These are phyloP conservation scores for Tipula unca DNA, from an alignment of 2,888 invertebrate genomes.

Conservation along the genomic window DNA sequence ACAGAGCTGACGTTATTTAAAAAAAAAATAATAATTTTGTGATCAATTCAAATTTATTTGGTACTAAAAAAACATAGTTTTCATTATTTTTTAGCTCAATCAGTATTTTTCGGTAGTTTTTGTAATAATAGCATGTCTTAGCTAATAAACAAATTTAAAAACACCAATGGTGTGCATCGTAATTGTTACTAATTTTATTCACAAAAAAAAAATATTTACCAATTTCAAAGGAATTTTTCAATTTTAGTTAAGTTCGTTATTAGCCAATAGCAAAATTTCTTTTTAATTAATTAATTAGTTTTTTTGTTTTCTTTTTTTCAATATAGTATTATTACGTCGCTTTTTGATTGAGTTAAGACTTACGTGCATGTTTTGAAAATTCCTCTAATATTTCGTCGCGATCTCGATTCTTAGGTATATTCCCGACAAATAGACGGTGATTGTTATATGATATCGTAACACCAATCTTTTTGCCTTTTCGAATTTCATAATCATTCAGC, in stretches of 20 bases:
- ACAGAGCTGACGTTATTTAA: conserved; percentile 32
- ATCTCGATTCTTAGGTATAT: conserved; percentile 99
- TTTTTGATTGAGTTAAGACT: conserved; percentile 44
- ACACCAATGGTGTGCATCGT: neutral
- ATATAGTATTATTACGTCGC: conserved; percentile 27
- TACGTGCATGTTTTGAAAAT: conserved; percentile 99
- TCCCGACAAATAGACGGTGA: conserved; percentile 99
- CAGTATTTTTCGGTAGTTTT: neutral
- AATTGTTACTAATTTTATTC: conserved; percentile 14
- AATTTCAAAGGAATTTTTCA: neutral
- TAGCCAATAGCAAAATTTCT: neutral
- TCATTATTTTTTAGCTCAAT: conserved; percentile 9
- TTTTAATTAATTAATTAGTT: neutral
- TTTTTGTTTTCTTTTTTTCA: neutral
- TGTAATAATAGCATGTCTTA: conserved; percentile 14
- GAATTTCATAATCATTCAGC: conserved; percentile 99
- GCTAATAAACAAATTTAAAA: conserved; percentile 1
- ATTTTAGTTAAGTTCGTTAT: neutral
- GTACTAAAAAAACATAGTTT: conserved; percentile 19
- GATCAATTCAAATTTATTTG: conserved; percentile 10
- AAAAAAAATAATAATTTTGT: conserved; percentile 8
- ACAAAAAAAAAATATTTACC: neutral
- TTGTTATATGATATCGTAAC: conserved; percentile 99
- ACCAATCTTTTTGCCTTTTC: conserved; percentile 99
- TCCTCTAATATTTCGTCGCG: conserved; percentile 98